These are phyloP conservation scores for Apeira syringaria DNA, from an alignment of 2,888 invertebrate species.

Conservation along the genomic window DNA sequence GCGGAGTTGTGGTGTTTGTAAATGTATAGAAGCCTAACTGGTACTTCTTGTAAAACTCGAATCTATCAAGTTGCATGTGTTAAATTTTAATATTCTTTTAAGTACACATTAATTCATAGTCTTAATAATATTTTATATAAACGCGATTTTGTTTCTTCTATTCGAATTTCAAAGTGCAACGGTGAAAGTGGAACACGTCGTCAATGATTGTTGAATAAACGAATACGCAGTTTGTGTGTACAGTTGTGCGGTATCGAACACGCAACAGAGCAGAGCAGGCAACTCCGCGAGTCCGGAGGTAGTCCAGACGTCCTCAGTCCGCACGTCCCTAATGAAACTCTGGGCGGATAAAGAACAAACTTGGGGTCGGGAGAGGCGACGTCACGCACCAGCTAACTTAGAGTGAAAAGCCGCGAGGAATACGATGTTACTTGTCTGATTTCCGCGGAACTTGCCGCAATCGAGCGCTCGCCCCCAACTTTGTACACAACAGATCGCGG, in stretches of 20 bases:
- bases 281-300: conserved; percentile 26
- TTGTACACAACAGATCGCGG: conserved; percentile 59
- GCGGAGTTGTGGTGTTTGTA: too few relatives aligned
- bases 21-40: too few relatives aligned
- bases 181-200: conserved; percentile 2
- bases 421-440: conserved; percentile 73
- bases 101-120: too few relatives aligned
- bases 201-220: conserved; percentile 3
- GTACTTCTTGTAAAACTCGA: too few relatives aligned
- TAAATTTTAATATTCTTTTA: too few relatives aligned
- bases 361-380: conserved; percentile 64
- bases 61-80: too few relatives aligned
- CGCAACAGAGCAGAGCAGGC: conserved; percentile 24
- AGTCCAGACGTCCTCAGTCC: conserved; percentile 35
- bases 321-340: conserved; percentile 57
- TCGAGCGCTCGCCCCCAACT: conserved; percentile 62
- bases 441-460: conserved; percentile 64
- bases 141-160: neutral
- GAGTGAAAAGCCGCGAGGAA: conserved; percentile 67
- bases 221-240: conserved; percentile 9
- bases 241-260: conserved; percentile 16
- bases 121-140: neutral
- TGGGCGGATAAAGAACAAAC: conserved; percentile 65
- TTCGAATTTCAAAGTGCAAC: neutral
- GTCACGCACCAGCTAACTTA: conserved; percentile 67